phyloP scores from a whole-genome alignment of 2,888 invertebrate species.

The Myopa tessellatipennis region DNA sequence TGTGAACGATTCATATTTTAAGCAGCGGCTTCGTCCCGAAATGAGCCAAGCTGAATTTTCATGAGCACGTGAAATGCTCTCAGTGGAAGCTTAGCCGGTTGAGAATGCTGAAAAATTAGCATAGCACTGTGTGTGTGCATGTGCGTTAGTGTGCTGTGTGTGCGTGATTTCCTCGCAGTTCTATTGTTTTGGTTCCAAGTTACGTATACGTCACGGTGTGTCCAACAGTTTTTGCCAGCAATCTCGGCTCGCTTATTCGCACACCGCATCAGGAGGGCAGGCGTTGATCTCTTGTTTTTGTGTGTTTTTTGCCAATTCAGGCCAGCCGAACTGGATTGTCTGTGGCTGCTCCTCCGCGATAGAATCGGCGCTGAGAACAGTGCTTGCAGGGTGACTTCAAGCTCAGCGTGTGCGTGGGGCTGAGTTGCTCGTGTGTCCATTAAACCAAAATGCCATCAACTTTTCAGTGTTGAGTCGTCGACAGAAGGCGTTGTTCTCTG shows the following conservation, averaged over 20 bases:
- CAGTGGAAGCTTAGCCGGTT: conserved; percentile 3
- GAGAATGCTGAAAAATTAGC: conserved; percentile 54
- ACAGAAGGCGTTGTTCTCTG: conserved; percentile 60
- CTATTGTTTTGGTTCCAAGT: conserved; percentile 27
- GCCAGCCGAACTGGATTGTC: not conserved
- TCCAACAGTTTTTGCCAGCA: conserved; percentile 27
- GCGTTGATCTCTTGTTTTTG: conserved; percentile 24
- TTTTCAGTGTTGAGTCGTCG: conserved; percentile 65
- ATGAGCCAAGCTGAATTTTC: conserved; percentile 1
- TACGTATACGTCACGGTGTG: conserved; percentile 41
- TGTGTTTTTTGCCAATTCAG: not conserved
- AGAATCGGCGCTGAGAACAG: not conserved
- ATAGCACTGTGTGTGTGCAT: conserved; percentile 57
- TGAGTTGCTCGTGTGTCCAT: conserved; percentile 49
- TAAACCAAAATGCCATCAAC: conserved; percentile 48
- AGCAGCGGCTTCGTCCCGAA: conserved; percentile 2
- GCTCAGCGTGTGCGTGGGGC: conserved; percentile 42
- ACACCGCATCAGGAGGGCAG: conserved; percentile 26
- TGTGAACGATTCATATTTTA: conserved; percentile 24
- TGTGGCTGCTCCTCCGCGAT: too few relatives aligned
- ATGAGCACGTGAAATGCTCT: conserved; percentile 15
- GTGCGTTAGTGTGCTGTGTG: conserved; percentile 46
- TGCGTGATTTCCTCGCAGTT: conserved; percentile 8
- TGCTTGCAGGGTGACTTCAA: conserved; percentile 37
- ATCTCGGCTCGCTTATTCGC: conserved; percentile 4